A percentile compares a stretch with the other conserved stretches of the same genome.
phyloP scores from a whole-genome alignment of 2,888 invertebrate genomes.

The Biston stratarius region DNA sequence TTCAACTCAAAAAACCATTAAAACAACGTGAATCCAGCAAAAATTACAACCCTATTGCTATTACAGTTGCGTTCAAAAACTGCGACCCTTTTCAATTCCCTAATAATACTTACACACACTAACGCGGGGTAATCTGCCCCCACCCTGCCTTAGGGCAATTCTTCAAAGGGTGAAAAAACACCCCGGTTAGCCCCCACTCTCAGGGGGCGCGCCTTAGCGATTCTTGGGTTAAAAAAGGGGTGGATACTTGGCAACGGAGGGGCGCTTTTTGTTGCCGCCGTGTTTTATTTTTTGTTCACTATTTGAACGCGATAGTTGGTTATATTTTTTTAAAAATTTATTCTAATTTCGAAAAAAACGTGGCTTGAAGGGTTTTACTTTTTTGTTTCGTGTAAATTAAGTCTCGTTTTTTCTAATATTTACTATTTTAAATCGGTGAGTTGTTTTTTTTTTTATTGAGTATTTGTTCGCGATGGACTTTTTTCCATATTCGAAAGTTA shows the following conservation, averaged over 20 bases:
- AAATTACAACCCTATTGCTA: constrained; percentile 44
- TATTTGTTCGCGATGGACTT: not conserved
- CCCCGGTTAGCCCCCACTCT: constrained; percentile 54
- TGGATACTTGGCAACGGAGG: constrained; percentile 81
- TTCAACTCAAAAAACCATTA: constrained; percentile 15
- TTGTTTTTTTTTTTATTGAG: not conserved
- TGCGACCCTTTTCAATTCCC: constrained; percentile 80
- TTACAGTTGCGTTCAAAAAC: constrained; percentile 72
- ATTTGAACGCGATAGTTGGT: constrained; percentile 47
- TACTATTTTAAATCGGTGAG: too few relatives aligned
- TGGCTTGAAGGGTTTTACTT: too few relatives aligned
- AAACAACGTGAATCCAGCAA: constrained; percentile 40
- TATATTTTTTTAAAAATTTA: not conserved
- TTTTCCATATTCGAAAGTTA: not conserved
- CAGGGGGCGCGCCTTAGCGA: constrained; percentile 78
- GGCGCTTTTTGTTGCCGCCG: constrained; percentile 56
- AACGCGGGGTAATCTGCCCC: constrained; percentile 57
- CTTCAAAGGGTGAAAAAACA: constrained; percentile 86
- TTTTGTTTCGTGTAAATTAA: too few relatives aligned
- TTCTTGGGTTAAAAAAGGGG: constrained; percentile 86
- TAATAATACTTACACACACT: constrained; percentile 78
- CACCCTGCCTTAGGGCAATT: constrained; percentile 83
- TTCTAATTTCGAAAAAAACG: not conserved
- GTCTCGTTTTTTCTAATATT: too few relatives aligned
- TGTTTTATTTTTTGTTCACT: constrained; percentile 62